Conservation (phyloP, 2,888 invertebrate genomes). For the Macrophya annulata region DNA sequence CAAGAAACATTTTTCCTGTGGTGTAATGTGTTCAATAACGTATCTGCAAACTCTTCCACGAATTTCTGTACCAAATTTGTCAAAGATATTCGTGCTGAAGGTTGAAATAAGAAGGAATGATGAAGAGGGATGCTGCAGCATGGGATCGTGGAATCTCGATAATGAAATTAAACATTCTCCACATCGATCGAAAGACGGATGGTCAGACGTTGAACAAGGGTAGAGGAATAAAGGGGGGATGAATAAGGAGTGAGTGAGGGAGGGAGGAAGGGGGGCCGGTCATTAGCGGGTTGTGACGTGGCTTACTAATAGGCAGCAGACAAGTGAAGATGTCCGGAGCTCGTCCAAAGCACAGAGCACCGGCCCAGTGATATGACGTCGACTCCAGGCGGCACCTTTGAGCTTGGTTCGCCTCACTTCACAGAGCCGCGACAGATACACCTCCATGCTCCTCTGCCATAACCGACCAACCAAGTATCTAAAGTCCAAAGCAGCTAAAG, state of each 20-base stretch:
- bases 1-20: no score
- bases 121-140: slow-evolving; percentile 3
- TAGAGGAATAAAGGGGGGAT: slow-evolving; percentile 9
- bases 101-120: not conserved
- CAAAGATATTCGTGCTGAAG: not conserved
- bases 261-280: slow-evolving; percentile 65
- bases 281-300: slow-evolving; percentile 75
- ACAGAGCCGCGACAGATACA: slow-evolving; percentile 69
- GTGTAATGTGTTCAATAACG: not conserved
- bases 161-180: slow-evolving; percentile 18
- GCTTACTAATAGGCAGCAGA: slow-evolving; percentile 75
- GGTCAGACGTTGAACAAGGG: slow-evolving; percentile 54
- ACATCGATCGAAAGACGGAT: slow-evolving; percentile 34
- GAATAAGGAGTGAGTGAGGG: slow-evolving; percentile 52
- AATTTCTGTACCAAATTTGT: not conserved
- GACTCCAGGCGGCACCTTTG: slow-evolving; percentile 74
- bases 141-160: slow-evolving; percentile 14
- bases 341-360: slow-evolving; percentile 59
- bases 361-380: slow-evolving; percentile 71
- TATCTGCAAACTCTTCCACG: not conserved
- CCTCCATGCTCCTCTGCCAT: slow-evolving; percentile 58
- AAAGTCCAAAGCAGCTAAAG: slow-evolving; percentile 23
- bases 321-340: slow-evolving; percentile 73
- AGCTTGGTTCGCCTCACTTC: slow-evolving; percentile 67
- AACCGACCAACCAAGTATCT: slow-evolving; percentile 25